phyloP scores from a whole-genome alignment of 2,113 vertebrate species.

The Ctenomys sociabilis region DNA sequence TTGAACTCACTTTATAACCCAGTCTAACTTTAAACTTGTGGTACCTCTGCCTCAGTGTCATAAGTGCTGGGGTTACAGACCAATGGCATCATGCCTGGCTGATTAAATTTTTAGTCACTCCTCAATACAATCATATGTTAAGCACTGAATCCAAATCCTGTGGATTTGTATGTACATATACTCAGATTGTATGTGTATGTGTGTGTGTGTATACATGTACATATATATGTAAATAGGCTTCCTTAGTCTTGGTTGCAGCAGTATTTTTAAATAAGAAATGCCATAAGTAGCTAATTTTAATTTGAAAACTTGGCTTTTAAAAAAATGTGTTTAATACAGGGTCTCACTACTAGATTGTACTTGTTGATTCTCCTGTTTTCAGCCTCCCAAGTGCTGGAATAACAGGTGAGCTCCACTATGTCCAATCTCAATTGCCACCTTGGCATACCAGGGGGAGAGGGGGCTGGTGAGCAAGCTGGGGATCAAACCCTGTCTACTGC shows the following conservation, averaged over 20 bases:
- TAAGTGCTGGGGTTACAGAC: background rate
- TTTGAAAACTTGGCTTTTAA: slow-evolving; percentile 31
- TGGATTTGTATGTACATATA: background rate
- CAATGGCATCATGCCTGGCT: background rate
- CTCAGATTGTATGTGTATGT: too few relatives aligned
- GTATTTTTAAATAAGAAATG: slow-evolving; percentile 4
- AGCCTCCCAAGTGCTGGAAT: too few relatives aligned
- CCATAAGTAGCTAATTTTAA: background rate
- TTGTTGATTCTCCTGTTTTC: too few relatives aligned
- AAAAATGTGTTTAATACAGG: background rate
- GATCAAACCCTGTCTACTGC: too few relatives aligned
- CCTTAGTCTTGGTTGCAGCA: background rate
- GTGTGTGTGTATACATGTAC: too few relatives aligned
- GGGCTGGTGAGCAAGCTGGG: too few relatives aligned
- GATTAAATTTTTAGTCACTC: background rate
- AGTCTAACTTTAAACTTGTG: background rate
- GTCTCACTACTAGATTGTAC: too few relatives aligned
- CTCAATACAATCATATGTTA: background rate
- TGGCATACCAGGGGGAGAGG: too few relatives aligned
- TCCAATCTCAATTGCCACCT: too few relatives aligned
- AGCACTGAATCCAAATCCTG: background rate
- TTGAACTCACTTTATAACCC: background rate
- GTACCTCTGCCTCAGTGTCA: background rate
- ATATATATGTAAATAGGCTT: slow-evolving; percentile 10
- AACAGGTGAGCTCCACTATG: too few relatives aligned